phyloP scores from a whole-genome alignment of 2,888 invertebrate species.

The Nipponacmea schrenckii region DNA sequence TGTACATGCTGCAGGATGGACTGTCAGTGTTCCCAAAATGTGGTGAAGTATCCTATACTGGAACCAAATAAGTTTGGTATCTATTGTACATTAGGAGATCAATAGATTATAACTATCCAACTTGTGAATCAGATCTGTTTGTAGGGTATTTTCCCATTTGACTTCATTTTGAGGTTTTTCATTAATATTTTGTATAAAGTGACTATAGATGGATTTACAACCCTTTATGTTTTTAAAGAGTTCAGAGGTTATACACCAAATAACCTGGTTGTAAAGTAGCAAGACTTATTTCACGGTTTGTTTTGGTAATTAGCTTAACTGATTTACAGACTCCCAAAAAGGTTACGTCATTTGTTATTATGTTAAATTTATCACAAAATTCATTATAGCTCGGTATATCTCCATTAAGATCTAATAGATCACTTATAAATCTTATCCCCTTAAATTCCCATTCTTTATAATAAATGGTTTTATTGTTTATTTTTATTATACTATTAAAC shows the following conservation, averaged over 20 bases:
- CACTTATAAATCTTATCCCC: neutral
- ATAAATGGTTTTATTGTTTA: neutral
- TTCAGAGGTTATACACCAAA: no score
- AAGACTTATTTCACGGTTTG: no score
- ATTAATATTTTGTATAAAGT: neutral
- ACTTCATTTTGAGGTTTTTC: neutral
- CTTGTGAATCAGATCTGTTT: no score
- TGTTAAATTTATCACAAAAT: no score
- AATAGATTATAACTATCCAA: neutral
- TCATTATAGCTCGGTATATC: neutral
- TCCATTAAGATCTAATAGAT: neutral
- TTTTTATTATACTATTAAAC: neutral
- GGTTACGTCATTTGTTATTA: no score
- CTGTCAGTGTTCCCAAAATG: neutral
- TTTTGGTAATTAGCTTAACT: no score
- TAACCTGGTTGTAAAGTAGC: no score
- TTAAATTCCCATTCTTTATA: neutral
- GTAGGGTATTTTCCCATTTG: neutral
- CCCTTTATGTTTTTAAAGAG: neutral
- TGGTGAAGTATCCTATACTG: neutral
- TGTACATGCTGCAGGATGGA: no score
- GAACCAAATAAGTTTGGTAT: slow-evolving; percentile 1
- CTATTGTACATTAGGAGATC: neutral
- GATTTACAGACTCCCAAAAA: no score
- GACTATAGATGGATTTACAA: neutral